phyloP scores from a whole-genome alignment of 2,797 vertebrate species.

The Pteronotus mesoamericanus region DNA sequence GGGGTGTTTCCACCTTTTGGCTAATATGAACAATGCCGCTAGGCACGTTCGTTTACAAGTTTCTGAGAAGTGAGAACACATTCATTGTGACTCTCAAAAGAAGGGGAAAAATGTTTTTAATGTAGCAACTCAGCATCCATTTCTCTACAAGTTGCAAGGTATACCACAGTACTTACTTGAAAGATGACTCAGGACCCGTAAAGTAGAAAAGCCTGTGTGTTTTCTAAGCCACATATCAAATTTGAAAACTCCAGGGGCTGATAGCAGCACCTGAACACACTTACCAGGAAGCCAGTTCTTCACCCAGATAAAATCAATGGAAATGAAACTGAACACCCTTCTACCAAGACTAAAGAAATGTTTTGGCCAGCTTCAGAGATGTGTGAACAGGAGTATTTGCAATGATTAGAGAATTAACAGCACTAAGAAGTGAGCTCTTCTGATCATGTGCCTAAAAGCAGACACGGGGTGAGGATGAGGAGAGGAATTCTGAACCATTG shows the following conservation, averaged over 20 bases:
- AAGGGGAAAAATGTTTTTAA: background rate
- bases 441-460: constrained; percentile 76
- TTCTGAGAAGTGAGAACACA: background rate
- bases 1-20: background rate
- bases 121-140: background rate
- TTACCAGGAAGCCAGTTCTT: constrained; percentile 69
- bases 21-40: background rate
- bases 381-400: constrained; percentile 70
- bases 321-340: constrained; percentile 76
- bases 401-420: constrained; percentile 80
- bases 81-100: background rate
- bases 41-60: background rate
- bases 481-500: constrained; percentile 79
- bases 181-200: background rate
- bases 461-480: constrained; percentile 1
- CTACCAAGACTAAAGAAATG: constrained; percentile 75
- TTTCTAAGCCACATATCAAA: constrained; percentile 66
- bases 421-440: constrained; percentile 74
- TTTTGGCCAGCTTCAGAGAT: constrained; percentile 76
- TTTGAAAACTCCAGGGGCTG: background rate
- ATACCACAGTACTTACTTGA: background rate
- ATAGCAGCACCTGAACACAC: constrained; percentile 59
- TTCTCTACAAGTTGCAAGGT: background rate
- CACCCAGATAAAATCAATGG: constrained; percentile 69
- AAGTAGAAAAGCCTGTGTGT: constrained; percentile 27